Evolutionary conservation across 2,113 vertebrate genomes (phyloP).

Genomic region (Pycnonotus jocosus): DNA sequence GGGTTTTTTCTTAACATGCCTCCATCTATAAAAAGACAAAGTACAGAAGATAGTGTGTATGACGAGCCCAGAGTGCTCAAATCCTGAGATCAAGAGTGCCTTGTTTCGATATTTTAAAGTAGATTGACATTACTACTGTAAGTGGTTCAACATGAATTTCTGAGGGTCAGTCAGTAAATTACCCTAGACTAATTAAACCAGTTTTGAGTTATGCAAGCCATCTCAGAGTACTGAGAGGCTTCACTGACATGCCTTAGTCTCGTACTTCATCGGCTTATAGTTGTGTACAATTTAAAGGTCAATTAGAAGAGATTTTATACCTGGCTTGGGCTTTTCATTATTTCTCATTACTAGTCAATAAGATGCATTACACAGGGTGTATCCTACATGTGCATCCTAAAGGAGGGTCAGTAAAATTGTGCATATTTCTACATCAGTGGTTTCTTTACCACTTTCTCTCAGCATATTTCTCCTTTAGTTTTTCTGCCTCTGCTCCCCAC

Average conservation of each 20-base stretch:
- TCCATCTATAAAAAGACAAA: not conserved
- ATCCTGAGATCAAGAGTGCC: not conserved
- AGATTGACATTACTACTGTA: not conserved
- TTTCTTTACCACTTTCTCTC: not conserved
- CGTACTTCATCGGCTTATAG: not conserved
- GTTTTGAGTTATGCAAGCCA: constrained; percentile 26
- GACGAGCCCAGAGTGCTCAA: not conserved
- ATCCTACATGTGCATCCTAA: not conserved
- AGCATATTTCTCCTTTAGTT: not conserved
- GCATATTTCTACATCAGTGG: accelerated
- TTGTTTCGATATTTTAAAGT: not conserved
- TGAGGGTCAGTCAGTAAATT: constrained; percentile 22
- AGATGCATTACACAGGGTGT: not conserved
- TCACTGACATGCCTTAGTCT: not conserved
- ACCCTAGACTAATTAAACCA: constrained; percentile 28
- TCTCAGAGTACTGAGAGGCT: not conserved
- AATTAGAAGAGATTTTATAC: not conserved
- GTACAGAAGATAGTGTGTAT: not conserved
- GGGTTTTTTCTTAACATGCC: not conserved
- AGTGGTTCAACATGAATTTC: not conserved
- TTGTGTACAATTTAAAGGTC: not conserved
- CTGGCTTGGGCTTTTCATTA: not conserved
- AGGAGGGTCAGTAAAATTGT: not conserved
- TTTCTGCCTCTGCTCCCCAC: not conserved
- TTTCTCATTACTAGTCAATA: not conserved